phyloP scores from a whole-genome alignment of 2,113 vertebrate genomes.

The Grammomys surdaster region DNA sequence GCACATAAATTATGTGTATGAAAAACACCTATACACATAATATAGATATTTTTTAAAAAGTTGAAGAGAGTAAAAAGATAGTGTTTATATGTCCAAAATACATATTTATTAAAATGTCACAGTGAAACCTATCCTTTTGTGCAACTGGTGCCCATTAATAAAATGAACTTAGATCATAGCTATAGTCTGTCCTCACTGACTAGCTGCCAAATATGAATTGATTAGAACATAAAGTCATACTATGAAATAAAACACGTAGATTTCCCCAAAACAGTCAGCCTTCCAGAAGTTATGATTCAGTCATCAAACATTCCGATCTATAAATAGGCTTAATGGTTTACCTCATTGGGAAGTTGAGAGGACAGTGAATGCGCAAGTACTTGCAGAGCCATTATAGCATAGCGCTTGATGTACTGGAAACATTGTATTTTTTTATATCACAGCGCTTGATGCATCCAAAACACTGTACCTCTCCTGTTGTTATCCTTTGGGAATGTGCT shows the following conservation, averaged over 20 bases:
- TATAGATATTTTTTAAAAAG: background rate
- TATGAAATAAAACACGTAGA: constrained; percentile 22
- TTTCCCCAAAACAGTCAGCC: background rate
- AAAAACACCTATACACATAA: background rate
- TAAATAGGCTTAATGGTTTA: background rate
- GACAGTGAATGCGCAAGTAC: background rate
- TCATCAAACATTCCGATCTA: constrained; percentile 27
- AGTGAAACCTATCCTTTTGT: background rate
- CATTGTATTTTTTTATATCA: fast-evolving
- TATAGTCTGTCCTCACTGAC: background rate
- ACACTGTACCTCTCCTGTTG: fast-evolving
- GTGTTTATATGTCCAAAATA: background rate
- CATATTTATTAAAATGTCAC: background rate
- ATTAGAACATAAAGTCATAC: background rate
- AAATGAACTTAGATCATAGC: background rate
- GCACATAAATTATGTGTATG: too few species aligned
- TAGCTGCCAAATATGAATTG: constrained; percentile 1
- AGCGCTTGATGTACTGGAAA: fast-evolving
- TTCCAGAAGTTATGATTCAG: constrained; percentile 51
- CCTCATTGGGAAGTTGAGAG: background rate
- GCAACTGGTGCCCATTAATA: background rate
- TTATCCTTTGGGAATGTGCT: too few species aligned
- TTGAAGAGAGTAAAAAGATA: background rate
- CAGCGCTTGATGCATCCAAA: fast-evolving
- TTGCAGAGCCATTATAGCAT: background rate